These are phyloP conservation scores for Oryzias curvinotus DNA, from an alignment of 2,113 vertebrate genomes.

Conservation along the genomic window DNA sequence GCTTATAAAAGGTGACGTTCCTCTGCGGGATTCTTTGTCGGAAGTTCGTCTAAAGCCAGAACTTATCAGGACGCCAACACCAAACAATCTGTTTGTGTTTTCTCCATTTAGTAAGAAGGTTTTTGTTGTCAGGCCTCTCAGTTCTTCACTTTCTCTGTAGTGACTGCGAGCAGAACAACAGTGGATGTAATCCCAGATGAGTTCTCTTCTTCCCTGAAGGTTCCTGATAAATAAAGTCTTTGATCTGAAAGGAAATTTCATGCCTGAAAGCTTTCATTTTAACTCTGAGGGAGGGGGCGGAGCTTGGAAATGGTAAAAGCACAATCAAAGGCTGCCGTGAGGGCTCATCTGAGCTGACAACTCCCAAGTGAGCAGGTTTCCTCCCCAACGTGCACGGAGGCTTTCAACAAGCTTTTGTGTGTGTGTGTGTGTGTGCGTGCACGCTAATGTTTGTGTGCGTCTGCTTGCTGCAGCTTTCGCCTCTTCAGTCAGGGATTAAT, in stretches of 20 bases:
- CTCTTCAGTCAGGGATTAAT: neutral
- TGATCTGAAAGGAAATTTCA: neutral
- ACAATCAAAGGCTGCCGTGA: neutral
- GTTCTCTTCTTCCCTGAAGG: neutral
- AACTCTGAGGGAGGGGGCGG: neutral
- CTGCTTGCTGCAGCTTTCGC: too few species aligned
- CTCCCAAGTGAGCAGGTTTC: conserved; percentile 30
- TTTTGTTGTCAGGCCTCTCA: too few species aligned
- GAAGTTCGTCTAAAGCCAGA: too few species aligned
- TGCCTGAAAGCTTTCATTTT: neutral
- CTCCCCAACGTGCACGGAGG: conserved; percentile 12
- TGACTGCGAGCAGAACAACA: neutral
- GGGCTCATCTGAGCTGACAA: conserved; percentile 1
- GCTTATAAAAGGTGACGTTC: too few species aligned
- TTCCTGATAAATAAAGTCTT: neutral
- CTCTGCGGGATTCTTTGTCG: too few species aligned
- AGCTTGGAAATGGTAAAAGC: neutral
- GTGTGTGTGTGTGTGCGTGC: neutral
- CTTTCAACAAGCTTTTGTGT: neutral
- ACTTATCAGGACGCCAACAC: too few species aligned
- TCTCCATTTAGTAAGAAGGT: too few species aligned
- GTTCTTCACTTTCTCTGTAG: neutral
- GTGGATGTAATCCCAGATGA: too few species aligned
- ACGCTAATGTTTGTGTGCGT: neutral
- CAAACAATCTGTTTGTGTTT: too few species aligned